Conservation (phyloP, 2,888 invertebrate genomes). For the Pristionchus entomophagus region DNA sequence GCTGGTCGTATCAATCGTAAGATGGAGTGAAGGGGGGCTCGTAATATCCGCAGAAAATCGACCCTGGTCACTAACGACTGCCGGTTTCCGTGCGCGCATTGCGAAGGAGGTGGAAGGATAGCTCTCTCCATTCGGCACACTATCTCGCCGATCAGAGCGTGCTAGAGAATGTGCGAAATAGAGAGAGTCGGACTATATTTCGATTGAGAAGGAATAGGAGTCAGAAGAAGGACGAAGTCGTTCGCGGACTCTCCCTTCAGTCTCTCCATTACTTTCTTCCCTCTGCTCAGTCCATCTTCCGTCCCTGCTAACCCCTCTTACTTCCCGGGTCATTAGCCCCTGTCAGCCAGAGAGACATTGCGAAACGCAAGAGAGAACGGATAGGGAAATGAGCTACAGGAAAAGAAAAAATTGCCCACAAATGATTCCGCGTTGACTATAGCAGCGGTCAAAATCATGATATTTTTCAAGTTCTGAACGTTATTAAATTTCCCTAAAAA, state of each 20-base stretch:
- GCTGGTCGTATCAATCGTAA: no score
- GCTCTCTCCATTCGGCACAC: not conserved
- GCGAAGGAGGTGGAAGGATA: not conserved
- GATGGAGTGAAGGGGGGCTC: not conserved
- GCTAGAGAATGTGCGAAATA: not conserved
- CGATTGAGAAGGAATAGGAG: not conserved
- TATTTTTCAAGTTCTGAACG: no score
- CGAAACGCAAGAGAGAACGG: not conserved
- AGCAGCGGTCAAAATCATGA: no score
- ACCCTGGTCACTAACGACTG: conserved; percentile 29
- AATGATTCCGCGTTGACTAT: conserved; percentile 15
- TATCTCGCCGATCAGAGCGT: not conserved
- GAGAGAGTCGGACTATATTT: not conserved
- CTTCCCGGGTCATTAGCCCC: not conserved
- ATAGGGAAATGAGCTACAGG: not conserved
- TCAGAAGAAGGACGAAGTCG: not conserved
- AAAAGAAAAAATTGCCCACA: no score
- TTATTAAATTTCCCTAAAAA: no score
- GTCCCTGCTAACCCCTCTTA: not conserved
- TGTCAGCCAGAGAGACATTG: not conserved
- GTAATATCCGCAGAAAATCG: not conserved
- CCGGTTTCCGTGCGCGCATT: not conserved
- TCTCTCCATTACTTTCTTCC: not conserved
- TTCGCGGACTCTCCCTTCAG: not conserved
- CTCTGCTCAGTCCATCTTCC: not conserved